phyloP scores from a whole-genome alignment of 2,888 invertebrate genomes.

The Leptopilina myrica region DNA sequence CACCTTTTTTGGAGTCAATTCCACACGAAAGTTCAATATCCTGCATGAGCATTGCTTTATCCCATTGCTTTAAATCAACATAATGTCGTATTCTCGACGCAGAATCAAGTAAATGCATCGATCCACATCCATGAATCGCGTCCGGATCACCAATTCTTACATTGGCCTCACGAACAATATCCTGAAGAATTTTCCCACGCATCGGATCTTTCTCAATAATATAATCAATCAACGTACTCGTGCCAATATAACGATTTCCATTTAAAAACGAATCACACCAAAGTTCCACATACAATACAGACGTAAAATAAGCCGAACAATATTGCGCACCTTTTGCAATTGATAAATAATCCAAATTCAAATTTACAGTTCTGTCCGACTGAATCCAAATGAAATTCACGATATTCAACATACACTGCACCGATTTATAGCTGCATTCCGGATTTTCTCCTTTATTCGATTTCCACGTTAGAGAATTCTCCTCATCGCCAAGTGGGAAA shows the following conservation, averaged over 20 bases:
- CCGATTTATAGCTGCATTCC: conserved; percentile 78
- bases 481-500: conserved; percentile 71
- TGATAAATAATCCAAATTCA: conserved; percentile 82
- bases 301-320: conserved; percentile 84
- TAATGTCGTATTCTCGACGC: conserved; percentile 82
- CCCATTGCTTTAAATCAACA: conserved; percentile 82
- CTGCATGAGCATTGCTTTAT: conserved; percentile 81
- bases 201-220: conserved; percentile 74
- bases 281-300: conserved; percentile 86
- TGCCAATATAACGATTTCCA: conserved; percentile 34
- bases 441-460: conserved; percentile 43
- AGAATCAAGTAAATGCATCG: conserved; percentile 81
- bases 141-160: conserved; percentile 86
- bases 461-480: conserved; percentile 15
- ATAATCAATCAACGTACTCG: conserved; percentile 51
- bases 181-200: conserved; percentile 78
- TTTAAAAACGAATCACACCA: conserved; percentile 73
- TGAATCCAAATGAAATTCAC: conserved; percentile 80
- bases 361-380: conserved; percentile 52
- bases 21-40: conserved; percentile 79
- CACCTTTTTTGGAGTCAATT: conserved; percentile 55
- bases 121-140: conserved; percentile 87
- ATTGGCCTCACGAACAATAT: conserved; percentile 81
- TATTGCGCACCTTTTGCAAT: conserved; percentile 86
- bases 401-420: conserved; percentile 84